A percentile compares a stretch with the other conserved stretches of the same genome.
phyloP scores from a whole-genome alignment of 2,888 invertebrate genomes.

The Volucella inanis region DNA sequence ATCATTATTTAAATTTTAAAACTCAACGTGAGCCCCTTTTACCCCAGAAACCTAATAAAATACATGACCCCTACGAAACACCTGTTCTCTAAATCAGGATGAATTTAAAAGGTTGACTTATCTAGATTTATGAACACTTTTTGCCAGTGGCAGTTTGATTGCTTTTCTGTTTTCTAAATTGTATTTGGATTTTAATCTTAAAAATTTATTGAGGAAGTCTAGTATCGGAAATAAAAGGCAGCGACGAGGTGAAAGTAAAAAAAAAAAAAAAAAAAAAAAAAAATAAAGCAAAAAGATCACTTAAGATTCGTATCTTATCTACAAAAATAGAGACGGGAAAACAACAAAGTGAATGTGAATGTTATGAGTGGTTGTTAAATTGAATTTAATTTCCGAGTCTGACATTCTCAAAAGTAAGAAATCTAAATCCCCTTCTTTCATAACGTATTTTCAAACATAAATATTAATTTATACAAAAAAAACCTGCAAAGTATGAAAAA shows the following conservation, averaged over 20 bases:
- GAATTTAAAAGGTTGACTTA: constrained; percentile 24
- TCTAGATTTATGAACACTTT: constrained; percentile 40
- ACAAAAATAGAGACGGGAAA: background rate
- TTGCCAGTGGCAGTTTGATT: constrained; percentile 35
- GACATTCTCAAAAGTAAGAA: background rate
- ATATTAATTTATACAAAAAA: no score
- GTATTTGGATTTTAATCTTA: constrained; percentile 13
- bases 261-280: constrained; percentile 20
- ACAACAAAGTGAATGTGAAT: background rate
- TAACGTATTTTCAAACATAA: no score
- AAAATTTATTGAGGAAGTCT: constrained; percentile 2
- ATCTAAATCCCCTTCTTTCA: background rate
- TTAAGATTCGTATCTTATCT: constrained; percentile 18
- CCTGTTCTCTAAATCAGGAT: constrained; percentile 5
- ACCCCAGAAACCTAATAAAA: constrained; percentile 45
- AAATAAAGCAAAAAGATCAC: constrained; percentile 19
- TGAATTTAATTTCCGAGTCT: no score
- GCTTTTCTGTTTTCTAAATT: constrained; percentile 22
- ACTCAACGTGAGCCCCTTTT: constrained; percentile 8
- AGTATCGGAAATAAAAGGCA: background rate
- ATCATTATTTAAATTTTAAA: constrained; percentile 12
- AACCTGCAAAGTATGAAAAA: no score
- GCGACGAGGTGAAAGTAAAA: constrained; percentile 21
- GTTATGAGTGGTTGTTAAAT: background rate
- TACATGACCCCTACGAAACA: constrained; percentile 5